These are phyloP conservation scores for Boleophthalmus pectinirostris DNA, from an alignment of 2,113 vertebrate genomes.

Conservation along the genomic window DNA sequence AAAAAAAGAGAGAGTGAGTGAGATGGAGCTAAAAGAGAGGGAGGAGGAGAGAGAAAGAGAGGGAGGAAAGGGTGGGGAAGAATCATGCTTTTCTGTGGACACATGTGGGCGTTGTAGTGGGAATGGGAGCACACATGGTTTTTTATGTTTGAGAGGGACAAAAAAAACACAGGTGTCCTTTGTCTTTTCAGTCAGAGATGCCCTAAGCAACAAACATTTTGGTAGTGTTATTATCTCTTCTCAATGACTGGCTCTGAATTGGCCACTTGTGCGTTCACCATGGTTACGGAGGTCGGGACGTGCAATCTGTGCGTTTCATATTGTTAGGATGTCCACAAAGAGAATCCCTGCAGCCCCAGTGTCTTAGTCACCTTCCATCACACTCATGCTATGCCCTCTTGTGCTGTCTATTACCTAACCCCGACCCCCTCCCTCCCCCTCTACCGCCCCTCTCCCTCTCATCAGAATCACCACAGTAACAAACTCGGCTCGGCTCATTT, in stretches of 20 bases:
- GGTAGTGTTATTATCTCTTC: slow-evolving; percentile 36
- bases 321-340: slow-evolving; percentile 41
- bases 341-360: slow-evolving; percentile 40
- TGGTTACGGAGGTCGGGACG: slow-evolving; percentile 56
- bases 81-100: slow-evolving; percentile 52
- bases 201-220: slow-evolving; percentile 58
- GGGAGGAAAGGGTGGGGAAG: slow-evolving; percentile 15
- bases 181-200: slow-evolving; percentile 27
- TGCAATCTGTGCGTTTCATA: slow-evolving; percentile 32
- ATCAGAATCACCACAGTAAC: background rate
- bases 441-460: background rate
- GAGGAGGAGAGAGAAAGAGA: background rate
- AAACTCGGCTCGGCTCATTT: background rate
- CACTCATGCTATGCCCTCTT: slow-evolving; percentile 8
- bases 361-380: slow-evolving; percentile 25
- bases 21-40: background rate
- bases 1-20: background rate
- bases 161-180: slow-evolving; percentile 4
- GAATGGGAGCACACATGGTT: slow-evolving; percentile 43
- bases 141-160: slow-evolving; percentile 15
- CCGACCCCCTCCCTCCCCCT: background rate
- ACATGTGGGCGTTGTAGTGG: slow-evolving; percentile 63
- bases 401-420: slow-evolving; percentile 15
- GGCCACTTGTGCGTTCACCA: slow-evolving; percentile 62
- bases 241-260: slow-evolving; percentile 47